Conservation (phyloP, 2,113 vertebrate species). For the Sprattus sprattus region DNA sequence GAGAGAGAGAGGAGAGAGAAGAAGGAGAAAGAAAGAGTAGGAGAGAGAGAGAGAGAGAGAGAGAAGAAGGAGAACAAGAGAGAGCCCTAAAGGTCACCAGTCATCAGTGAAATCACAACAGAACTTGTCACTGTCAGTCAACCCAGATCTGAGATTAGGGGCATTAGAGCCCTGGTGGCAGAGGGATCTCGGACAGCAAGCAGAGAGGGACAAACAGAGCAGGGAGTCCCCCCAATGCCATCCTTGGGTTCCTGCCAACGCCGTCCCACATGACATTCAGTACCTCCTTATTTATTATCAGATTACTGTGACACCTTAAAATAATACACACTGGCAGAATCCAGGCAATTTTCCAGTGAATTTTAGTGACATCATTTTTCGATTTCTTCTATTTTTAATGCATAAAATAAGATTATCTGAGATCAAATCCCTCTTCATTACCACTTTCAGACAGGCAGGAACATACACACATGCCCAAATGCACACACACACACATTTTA, state of each 20-base stretch:
- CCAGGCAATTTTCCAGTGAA: background rate
- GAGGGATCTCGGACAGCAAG: background rate
- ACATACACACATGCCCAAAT: background rate
- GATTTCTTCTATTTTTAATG: background rate
- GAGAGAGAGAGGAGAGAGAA: background rate
- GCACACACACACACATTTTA: background rate
- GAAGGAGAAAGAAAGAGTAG: background rate
- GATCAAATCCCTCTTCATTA: background rate
- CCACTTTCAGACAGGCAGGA: background rate
- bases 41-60: background rate
- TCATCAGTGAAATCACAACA: constrained; percentile 34
- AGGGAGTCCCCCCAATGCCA: background rate
- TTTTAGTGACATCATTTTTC: background rate
- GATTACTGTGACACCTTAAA: background rate
- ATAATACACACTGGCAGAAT: background rate
- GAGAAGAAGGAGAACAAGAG: background rate
- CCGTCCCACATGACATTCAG: background rate
- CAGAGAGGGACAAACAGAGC: background rate
- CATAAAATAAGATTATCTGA: background rate
- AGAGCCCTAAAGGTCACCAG: constrained; percentile 45
- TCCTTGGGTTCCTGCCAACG: background rate
- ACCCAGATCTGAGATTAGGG: background rate
- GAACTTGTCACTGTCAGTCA: background rate
- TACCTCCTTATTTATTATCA: background rate
- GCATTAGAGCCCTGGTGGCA: background rate